These are phyloP conservation scores for Naja naja DNA, from an alignment of 2,113 vertebrate genomes.

Conservation along the genomic window DNA sequence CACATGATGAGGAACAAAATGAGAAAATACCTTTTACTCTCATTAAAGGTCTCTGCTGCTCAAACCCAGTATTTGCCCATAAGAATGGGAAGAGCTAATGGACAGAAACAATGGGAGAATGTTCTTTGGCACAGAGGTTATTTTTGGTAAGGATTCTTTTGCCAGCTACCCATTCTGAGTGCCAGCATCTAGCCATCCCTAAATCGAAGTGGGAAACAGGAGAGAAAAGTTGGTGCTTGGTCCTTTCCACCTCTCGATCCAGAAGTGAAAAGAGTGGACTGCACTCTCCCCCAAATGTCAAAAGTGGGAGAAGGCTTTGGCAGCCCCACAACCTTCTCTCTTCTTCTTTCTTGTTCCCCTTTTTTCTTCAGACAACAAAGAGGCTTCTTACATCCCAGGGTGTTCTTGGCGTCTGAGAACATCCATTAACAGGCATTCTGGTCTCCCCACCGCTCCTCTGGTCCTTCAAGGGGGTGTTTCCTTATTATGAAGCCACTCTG, in stretches of 20 bases:
- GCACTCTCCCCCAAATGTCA: not conserved
- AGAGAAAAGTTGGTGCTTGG: not conserved
- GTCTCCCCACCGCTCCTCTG: not conserved
- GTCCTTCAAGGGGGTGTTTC: slow-evolving; percentile 26
- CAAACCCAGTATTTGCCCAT: not conserved
- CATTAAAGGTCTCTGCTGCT: not conserved
- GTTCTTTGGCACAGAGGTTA: not conserved
- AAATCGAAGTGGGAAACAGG: not conserved
- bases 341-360: not conserved
- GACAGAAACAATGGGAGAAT: not conserved
- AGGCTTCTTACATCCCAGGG: slow-evolving; percentile 44
- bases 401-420: slow-evolving; percentile 25
- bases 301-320: not conserved
- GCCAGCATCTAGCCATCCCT: not conserved
- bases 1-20: not conserved
- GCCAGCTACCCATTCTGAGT: not conserved
- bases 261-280: not conserved
- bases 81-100: not conserved
- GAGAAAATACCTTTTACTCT: not conserved
- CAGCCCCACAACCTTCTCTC: not conserved
- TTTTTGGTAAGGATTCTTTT: not conserved
- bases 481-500: slow-evolving; percentile 32
- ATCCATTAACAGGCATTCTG: slow-evolving; percentile 42
- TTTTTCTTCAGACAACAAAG: slow-evolving; percentile 44
- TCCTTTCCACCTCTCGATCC: no score